Base-by-base conservation (phyloP, 2,797 vertebrate genomes). In the Pangasius mekongensis region DNA sequence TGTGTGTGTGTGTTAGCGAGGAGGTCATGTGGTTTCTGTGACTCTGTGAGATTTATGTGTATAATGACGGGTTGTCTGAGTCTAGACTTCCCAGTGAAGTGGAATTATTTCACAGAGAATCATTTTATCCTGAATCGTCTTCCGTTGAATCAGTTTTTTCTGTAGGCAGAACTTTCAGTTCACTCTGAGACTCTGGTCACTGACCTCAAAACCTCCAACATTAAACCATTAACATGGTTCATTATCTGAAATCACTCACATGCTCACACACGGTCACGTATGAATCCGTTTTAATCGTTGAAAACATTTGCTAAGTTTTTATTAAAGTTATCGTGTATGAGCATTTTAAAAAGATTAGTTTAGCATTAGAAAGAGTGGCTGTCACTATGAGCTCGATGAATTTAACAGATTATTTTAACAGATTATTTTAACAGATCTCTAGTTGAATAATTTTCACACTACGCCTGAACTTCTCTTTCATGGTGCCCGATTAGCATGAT, bases 11-110 rank as follows among this genome's bases (percentile, higher is more conserved):
- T 54, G 10, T 49, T 20, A 39, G 36, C 4, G 52, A 18, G 52
- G 52, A 18, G 52, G 76, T 33, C 76, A 54, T 80, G 77, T 80
- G 54, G 77, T 80, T 78, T 78, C 49, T 20, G 76, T 16, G 24
- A 78, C 54, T 78, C 49, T 20, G 76, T 16, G 24, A 78, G 76
- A 78, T 54, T 47, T 49, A 18, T 30, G 6, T 54, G 49, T 56
- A 4, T 56, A 78, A 78, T 78, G 52, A 56, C 16, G 30, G 77
- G 9, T 39, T 36, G 54, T 81, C 11, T 49, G 73, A 49, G 71
- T 73, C 76, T 78, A 54, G 76, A 78, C 49, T 30, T 54, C 2
- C 39, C 18, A 36, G 36, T 73, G 36, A 54, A 78, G n/a, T 56
- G 76, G 76, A 78, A 33, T 54, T 56, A 33, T 78, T 78, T 56